phyloP scores from a whole-genome alignment of 1,140 invertebrate genomes.

The silkworm (Bombyx mori) region DNA sequence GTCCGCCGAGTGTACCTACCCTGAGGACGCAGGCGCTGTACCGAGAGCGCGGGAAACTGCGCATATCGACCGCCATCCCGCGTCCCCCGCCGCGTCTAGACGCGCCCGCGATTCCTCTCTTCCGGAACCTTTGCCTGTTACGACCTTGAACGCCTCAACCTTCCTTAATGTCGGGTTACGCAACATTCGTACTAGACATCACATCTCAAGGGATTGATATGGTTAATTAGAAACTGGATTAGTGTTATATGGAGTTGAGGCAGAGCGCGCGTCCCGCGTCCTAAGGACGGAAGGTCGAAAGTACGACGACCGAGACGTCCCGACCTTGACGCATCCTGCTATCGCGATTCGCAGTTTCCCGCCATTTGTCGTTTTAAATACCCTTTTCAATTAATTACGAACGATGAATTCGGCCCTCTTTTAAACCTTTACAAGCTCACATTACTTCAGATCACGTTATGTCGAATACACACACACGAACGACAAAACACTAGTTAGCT shows the following conservation, averaged over 20 bases:
- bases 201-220: slow-evolving; percentile 32
- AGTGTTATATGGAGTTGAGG: slow-evolving; percentile 9
- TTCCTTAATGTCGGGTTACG: slow-evolving; percentile 59
- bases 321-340: slow-evolving; percentile 53
- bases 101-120: slow-evolving; percentile 50
- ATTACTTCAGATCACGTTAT: too few relatives aligned
- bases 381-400: slow-evolving; percentile 18
- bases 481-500: too few relatives aligned
- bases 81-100: slow-evolving; percentile 55
- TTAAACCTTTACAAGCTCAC: too few relatives aligned
- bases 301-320: slow-evolving; percentile 52
- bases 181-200: slow-evolving; percentile 27
- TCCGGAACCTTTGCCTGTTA: slow-evolving; percentile 61
- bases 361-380: slow-evolving; percentile 36
- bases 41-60: slow-evolving; percentile 64
- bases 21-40: slow-evolving; percentile 52
- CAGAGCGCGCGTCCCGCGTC: neutral
- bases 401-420: too few relatives aligned
- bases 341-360: slow-evolving; percentile 31
- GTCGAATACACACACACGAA: too few relatives aligned
- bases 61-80: slow-evolving; percentile 56
- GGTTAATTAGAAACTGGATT: slow-evolving; percentile 35
- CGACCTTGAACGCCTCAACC: slow-evolving; percentile 68
- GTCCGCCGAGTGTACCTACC: slow-evolving; percentile 25
- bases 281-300: slow-evolving; percentile 31